phyloP scores from a whole-genome alignment of 2,113 vertebrate species.

The Phyllostomus hastatus region DNA sequence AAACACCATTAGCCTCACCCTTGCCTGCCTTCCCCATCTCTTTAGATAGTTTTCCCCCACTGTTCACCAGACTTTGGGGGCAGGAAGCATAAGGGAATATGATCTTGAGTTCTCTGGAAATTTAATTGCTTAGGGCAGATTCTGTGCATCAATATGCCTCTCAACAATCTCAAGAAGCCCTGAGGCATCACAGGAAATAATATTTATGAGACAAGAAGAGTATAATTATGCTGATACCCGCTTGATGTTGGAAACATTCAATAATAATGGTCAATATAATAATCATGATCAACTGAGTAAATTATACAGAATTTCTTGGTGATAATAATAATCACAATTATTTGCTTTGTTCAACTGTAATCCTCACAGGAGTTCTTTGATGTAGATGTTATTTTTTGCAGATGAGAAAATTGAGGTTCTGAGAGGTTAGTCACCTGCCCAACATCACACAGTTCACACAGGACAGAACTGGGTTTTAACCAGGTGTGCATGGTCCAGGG shows the following conservation, averaged over 20 bases:
- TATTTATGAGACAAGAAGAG: background rate
- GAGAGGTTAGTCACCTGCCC: background rate
- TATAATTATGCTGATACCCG: background rate
- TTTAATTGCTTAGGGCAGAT: background rate
- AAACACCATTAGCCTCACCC: background rate
- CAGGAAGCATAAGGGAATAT: background rate
- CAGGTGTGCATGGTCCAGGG: background rate
- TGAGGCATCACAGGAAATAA: background rate
- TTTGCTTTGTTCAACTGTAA: background rate
- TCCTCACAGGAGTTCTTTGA: background rate
- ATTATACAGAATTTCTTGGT: background rate
- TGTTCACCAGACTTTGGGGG: background rate
- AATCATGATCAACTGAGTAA: background rate
- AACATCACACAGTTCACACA: background rate
- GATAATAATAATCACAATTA: background rate
- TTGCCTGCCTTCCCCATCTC: background rate
- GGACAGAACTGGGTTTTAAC: too few relatives aligned
- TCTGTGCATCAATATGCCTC: background rate
- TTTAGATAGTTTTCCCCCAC: background rate
- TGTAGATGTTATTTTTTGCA: background rate
- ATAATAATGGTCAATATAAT: background rate
- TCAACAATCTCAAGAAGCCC: accelerated
- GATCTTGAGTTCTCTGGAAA: background rate
- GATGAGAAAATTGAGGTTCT: background rate
- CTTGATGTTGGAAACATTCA: background rate